Evolutionary conservation across 1,140 invertebrate genomes (phyloP), one percentile per base, ranked within the genome.

Genomic region (Rhagoletis pomonella): DNA sequence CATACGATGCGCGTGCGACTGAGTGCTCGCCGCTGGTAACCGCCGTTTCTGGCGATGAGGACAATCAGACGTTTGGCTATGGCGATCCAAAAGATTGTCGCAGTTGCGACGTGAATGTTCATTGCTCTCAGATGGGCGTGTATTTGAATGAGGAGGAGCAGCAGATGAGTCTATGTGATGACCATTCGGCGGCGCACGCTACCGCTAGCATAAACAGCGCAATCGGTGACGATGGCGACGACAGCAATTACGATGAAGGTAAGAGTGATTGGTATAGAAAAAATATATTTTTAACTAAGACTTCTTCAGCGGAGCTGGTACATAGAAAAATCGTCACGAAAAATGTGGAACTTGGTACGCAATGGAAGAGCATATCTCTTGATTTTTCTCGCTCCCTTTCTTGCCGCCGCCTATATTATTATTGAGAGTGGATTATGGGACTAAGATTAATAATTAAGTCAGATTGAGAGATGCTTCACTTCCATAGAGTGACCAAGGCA

Each of bases 191-290:
- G 55, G 14, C 55, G 47, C 73, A 81, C 5, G 2, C 47, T 4
- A 55, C 47, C 9, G 14, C 69, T n/a, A 77, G 47, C 44, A 50
- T 77, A 55, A 44, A 77, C 17, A 50, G 69, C 17, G 47, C n/a
- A 9, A 81, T 47, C 47, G 73, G 47, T n/a, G 73, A 81, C 19
- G 73, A 81, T 3, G 73, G 73, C 50, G 73, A 81, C 10, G 73
- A 81, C n/a, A 81, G 73, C n/a, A 55, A 55, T 81, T 81, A 81
- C n/a, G 73, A 81, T 19, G 73, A 81, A 29, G 73, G 73, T 81
- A 55, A 81, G 50, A 19, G 4, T 73, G 0, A 69, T 9, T 1
- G 14, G 12, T 0, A 47, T 55, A 6, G 50, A 0, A 55, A 6
- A 55, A 55, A 55, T 55, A 6, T 55, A 55, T 55, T 55, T 55